Evolutionary conservation across 2,113 vertebrate species (phyloP), one percentile per base, ranked within the genome.

Genomic region (Rhipidura dahli): DNA sequence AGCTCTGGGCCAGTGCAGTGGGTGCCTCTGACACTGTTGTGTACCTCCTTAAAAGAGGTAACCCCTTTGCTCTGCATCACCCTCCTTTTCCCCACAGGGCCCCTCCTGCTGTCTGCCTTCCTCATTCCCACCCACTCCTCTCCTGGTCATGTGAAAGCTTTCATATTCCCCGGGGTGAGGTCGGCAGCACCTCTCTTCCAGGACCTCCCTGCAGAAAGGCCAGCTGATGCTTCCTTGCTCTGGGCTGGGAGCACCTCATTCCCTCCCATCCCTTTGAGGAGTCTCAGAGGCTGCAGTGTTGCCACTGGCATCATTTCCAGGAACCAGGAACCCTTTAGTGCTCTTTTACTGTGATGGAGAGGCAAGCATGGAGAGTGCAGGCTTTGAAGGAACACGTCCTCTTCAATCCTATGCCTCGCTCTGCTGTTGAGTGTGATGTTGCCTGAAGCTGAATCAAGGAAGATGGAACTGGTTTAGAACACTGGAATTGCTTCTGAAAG

Each of bases 221-320:
- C 26, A n/a, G 27, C 5, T 1, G 0, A 39, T 54, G 11, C 31
- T 50, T 76, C 59, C 13, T 31, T 35, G 30, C 5, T 51, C 35
- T 30, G 4, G 5, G 13, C 3, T 40, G 31, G 22, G 39, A 85
- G 49, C 19, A 31, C 37, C 23, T 66, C 49, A 47, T 33, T 30
- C 24, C 10, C 45, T 37, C 6, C 26, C 26, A 37, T 12, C 7
- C 16, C 14, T 51, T 37, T 0, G 0, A 37, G 42, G 6, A 30
- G 30, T 45, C 30, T 59, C 16, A 13, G 53, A 28, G 47, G 31
- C 26, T 12, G 15, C 54, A 69, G 30, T 42, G 49, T 42, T 47
- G 22, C 31, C 63, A 9, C 26, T 78, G 47, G 22, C 47, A 40
- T 63, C 0, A 1, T 31, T 72, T 86, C 33, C 45, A 75, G 45